These are phyloP conservation scores for Corydoras maculifer DNA, from an alignment of 2,113 vertebrate genomes.

Conservation along the genomic window DNA sequence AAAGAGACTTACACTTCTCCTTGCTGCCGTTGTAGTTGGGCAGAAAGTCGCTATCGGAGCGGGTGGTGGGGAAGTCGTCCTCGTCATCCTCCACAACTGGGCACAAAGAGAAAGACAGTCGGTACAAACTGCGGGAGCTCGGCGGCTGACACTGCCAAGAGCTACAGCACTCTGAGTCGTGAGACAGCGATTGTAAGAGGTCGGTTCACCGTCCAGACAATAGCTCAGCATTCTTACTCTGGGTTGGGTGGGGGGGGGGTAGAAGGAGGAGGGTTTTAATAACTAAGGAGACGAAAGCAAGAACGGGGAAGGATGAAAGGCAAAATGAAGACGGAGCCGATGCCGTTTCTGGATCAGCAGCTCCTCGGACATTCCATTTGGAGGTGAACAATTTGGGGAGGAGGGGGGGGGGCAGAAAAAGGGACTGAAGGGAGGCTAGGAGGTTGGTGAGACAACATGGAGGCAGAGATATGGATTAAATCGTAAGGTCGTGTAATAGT, in stretches of 20 bases:
- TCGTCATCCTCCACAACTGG: slow-evolving; percentile 90
- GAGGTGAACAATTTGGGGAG: background rate
- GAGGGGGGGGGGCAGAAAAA: background rate
- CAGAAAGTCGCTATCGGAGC: slow-evolving; percentile 80
- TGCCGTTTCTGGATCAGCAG: slow-evolving; percentile 40
- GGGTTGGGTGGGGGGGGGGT: slow-evolving; percentile 2
- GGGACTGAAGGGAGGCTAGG: background rate
- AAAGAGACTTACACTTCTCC: slow-evolving; percentile 81
- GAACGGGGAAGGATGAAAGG: background rate
- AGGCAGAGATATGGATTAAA: too few relatives aligned
- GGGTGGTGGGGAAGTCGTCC: slow-evolving; percentile 84
- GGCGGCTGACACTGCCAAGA: slow-evolving; percentile 24
- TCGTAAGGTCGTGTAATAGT: too few relatives aligned
- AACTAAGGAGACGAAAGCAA: background rate
- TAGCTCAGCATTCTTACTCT: slow-evolving; percentile 3
- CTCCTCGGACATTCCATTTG: slow-evolving; percentile 15
- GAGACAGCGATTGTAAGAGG: slow-evolving; percentile 9
- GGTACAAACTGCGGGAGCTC: slow-evolving; percentile 24
- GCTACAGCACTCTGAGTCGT: slow-evolving; percentile 12
- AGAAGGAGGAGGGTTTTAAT: background rate
- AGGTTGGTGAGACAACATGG: too few relatives aligned
- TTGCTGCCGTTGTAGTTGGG: slow-evolving; percentile 89
- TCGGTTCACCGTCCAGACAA: slow-evolving; percentile 17
- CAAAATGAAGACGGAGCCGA: slow-evolving; percentile 40
- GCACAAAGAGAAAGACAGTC: slow-evolving; percentile 26